Percentiles rank a stretch among this genome's conserved stretches.
These are phyloP conservation scores for Ephydatia muelleri DNA, from an alignment of 37 sponge, comb jelly and placozoan species.

Conservation along the genomic window DNA sequence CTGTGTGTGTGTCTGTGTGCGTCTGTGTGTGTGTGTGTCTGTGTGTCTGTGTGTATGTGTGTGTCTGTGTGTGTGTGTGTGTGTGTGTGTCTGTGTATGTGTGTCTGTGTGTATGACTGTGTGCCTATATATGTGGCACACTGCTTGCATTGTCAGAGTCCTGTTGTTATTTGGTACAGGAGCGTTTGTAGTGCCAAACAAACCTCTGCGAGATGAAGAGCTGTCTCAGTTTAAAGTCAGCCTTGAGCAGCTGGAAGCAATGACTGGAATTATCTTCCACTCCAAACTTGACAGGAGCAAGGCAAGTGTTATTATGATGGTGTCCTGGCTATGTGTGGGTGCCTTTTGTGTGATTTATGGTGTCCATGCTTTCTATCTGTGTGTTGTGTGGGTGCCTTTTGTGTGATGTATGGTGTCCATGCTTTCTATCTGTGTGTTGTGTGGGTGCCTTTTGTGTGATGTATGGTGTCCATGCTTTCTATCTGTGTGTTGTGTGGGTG, in stretches of 20 bases:
- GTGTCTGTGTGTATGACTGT: not conserved
- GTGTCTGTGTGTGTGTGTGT: conserved; percentile 13
- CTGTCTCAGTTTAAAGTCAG: conserved; percentile 55
- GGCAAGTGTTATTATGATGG: conserved; percentile 16
- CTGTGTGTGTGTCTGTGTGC: not conserved
- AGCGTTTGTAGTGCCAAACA: conserved; percentile 74
- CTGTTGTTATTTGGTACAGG: not conserved
- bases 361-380: too few species aligned
- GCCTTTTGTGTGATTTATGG: too few species aligned
- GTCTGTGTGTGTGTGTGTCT: not conserved
- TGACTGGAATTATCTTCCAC: conserved; percentile 41
- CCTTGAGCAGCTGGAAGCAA: conserved; percentile 58
- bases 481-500: too few species aligned
- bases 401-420: too few species aligned
- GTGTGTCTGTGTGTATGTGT: not conserved
- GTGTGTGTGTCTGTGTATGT: not conserved
- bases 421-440: too few species aligned
- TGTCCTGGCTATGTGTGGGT: too few species aligned
- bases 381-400: too few species aligned
- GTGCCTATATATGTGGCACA: too few species aligned
- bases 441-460: too few species aligned
- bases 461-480: too few species aligned
- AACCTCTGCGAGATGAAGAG: conserved; percentile 37
- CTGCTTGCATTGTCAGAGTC: not conserved
- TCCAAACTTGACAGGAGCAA: conserved; percentile 47